Conservation (phyloP, 2,888 invertebrate genomes). For the Marasmarcha lunaedactyla region DNA sequence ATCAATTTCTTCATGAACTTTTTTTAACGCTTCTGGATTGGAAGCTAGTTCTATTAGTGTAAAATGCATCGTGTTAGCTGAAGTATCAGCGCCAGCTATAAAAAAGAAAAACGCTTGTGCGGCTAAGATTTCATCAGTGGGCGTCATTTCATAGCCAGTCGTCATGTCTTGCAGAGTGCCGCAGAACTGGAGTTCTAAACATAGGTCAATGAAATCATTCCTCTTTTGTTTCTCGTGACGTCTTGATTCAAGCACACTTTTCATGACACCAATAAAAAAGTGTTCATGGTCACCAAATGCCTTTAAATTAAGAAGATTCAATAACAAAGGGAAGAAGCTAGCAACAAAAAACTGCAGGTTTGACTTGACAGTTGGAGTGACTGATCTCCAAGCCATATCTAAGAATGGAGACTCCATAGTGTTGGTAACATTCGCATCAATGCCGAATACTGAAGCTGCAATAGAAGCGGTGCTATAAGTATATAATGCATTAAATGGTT, state of each 20-base stretch:
- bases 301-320: conserved; percentile 23
- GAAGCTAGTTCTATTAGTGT: conserved; percentile 35
- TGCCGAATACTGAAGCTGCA: conserved; percentile 35
- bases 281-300: conserved; percentile 29
- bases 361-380: conserved; percentile 8
- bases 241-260: conserved; percentile 30
- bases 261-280: conserved; percentile 37
- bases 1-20: conserved; percentile 39
- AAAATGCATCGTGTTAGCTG: conserved; percentile 32
- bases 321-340: conserved; percentile 14
- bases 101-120: conserved; percentile 48
- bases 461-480: conserved; percentile 24
- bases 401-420: conserved; percentile 38
- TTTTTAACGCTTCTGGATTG: conserved; percentile 30
- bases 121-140: conserved; percentile 37
- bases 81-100: conserved; percentile 45
- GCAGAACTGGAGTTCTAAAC: conserved; percentile 32
- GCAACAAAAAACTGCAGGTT: conserved; percentile 18
- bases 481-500: conserved; percentile 16
- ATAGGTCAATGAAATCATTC: conserved; percentile 41
- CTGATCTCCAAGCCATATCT: conserved; percentile 10
- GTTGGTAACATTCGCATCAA: conserved; percentile 22
- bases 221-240: conserved; percentile 26
- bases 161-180: conserved; percentile 29
- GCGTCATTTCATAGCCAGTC: conserved; percentile 29